Evolutionary conservation across 2,113 vertebrate species (phyloP), one percentile per base, ranked within the genome.

Genomic region (Austrofundulus limnaeus): DNA sequence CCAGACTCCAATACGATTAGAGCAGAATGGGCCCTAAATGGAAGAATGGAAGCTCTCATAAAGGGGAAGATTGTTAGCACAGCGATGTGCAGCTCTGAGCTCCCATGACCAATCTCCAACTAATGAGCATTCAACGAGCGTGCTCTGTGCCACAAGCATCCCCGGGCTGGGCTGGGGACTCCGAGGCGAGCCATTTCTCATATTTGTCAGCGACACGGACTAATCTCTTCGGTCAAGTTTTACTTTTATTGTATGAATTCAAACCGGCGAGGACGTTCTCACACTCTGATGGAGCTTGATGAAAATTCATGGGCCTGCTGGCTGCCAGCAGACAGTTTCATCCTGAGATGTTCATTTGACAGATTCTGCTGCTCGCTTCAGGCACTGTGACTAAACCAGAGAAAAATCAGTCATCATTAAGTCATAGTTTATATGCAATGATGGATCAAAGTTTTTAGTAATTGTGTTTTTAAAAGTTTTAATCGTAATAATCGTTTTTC

Each of bases 1-100:
- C 81, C 74, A 86, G 92, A 73, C 67, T 80, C 90, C 92, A 91
- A 93, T 91, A 87, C 93, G 94, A 95, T 96, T 94, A 94, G 88
- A 85, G 86, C 83, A 81, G 81, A 89, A 83, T 63, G 57, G 80
- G 25, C 60, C 16, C 59, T 82, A 73, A 82, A 84, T 64, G 70
- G 85, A 87, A 88, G 86, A 89, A 87, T 84, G 72, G 75, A 66
- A 62, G 72, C 59, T 66, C 23, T 60, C 45, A 75, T 72, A 85
- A 84, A 66, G 70, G 76, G 57, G 64, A 58, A 65, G 77, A 85
- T 71, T 89, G 84, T 85, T 85, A 82, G 82, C 82, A 84, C 83
- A 79, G 80, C 69, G 69, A 88, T 88, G 87, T 85, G 72, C 76
- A 49, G 64, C 77, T 78, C 83, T 87, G 89, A 90, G 89, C 89